Base-by-base conservation (phyloP, 2,888 invertebrate genomes). In the Andrena hattorfiana region DNA sequence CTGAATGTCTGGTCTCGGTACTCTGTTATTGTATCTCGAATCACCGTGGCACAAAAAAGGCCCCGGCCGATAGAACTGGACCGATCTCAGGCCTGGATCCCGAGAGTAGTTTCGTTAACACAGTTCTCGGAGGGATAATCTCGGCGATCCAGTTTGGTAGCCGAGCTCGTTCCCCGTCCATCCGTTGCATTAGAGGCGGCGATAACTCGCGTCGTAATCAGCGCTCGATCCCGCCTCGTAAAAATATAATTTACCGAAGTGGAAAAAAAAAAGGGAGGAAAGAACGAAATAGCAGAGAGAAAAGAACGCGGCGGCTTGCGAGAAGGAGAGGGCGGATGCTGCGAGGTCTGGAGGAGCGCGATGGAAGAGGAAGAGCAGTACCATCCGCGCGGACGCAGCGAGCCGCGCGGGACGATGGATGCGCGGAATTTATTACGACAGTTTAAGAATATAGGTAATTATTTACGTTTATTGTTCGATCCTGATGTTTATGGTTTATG, bases 381-480 rank as follows among this genome's bases (percentile, higher is more conserved):
- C 28, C 49, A 81, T 73, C 60, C 42, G 72, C 59, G 67, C 56
- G 73, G 69, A 68, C 30, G 60, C 42, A 82, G 70, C 70, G 71
- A 78, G 71, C 48, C 51, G 60, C 56, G 69, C 69, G 63, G 60
- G 74, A 81, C 86, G 83, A 85, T 84, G 86, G 81, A 89, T 85
- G 73, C 73, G 73, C 72, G 81, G 78, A 88, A 90, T 91, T 90
- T 91, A 91, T 91, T 89, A 89, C 77, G 87, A 90, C 88, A 87
- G 87, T 89, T 89, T 88, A 88, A 90, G 87, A 89, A 89, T 89
- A 87, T 84, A 83, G 85, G 84, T 88, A 90, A 89, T 91, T 87
- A 89, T 90, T 91, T 90, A 87, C 85, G 86, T 89, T 90, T 90
- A 90, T 90, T 87, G 89, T 89, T 88, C 86, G 85, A 90, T 89